Percentiles rank a stretch among this genome's conserved stretches.
Conservation (phyloP, 2,113 vertebrate genomes). For the Scartelaos histophorus region DNA sequence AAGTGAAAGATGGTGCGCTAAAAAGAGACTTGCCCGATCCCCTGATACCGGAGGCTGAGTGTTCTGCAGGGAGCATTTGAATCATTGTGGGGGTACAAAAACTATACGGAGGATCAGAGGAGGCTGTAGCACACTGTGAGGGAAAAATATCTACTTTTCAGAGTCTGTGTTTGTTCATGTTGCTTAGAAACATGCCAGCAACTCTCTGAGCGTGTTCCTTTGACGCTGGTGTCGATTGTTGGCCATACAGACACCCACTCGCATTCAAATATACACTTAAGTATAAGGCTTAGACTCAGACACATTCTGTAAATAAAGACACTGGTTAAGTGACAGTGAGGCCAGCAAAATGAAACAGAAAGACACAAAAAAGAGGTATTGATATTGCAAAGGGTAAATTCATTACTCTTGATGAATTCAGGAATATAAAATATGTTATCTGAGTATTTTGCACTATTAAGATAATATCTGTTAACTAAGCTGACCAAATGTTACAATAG, state of each 20-base stretch:
- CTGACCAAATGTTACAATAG: too few relatives aligned
- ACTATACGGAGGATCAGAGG: slow-evolving; percentile 50
- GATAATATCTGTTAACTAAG: too few relatives aligned
- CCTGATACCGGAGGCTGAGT: slow-evolving; percentile 50
- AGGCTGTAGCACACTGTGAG: slow-evolving; percentile 39
- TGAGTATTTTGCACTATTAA: too few relatives aligned
- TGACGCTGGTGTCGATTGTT: slow-evolving; percentile 53
- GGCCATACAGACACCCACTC: slow-evolving; percentile 55
- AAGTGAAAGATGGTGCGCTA: slow-evolving; percentile 35
- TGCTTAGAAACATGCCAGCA: slow-evolving; percentile 65
- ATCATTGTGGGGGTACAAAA: slow-evolving; percentile 56
- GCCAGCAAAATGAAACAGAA: too few relatives aligned
- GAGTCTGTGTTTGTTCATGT: slow-evolving; percentile 43
- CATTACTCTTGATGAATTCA: too few relatives aligned
- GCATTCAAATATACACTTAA: slow-evolving; percentile 37
- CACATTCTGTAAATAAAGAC: too few relatives aligned
- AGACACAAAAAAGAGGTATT: too few relatives aligned
- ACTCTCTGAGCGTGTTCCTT: slow-evolving; percentile 49
- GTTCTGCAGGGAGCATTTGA: slow-evolving; percentile 54
- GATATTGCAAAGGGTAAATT: too few relatives aligned
- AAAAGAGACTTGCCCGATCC: slow-evolving; percentile 37
- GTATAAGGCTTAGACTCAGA: slow-evolving; percentile 20
- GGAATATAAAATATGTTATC: too few relatives aligned
- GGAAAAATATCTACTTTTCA: slow-evolving; percentile 22
- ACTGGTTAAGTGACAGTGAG: too few relatives aligned